Conservation (phyloP, 2,888 invertebrate species). For the Euplagia quadripunctaria region DNA sequence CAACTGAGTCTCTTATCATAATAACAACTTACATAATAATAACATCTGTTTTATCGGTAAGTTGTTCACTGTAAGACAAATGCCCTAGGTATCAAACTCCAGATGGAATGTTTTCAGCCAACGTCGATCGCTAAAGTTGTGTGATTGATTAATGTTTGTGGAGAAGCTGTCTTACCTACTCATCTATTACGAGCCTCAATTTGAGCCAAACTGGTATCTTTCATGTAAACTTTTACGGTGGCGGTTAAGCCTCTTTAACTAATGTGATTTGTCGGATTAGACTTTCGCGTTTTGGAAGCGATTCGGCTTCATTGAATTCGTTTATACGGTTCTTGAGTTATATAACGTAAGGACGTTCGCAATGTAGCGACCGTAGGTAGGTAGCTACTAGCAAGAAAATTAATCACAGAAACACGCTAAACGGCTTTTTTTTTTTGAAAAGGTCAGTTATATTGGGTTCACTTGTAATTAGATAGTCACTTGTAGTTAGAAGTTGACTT, state of each 20-base stretch:
- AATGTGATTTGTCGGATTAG: conserved; percentile 6
- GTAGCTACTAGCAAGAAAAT: not conserved
- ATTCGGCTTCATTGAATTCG: not conserved
- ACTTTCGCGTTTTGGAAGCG: conserved; percentile 9
- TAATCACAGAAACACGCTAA: no score
- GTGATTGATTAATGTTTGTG: conserved; percentile 46
- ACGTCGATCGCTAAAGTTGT: conserved; percentile 32
- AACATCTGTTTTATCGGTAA: not conserved
- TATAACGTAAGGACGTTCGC: not conserved
- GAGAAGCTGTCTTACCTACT: conserved; percentile 19
- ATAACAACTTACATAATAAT: not conserved
- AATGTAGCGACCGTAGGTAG: not conserved
- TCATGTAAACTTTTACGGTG: conserved; percentile 18
- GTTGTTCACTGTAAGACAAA: not conserved
- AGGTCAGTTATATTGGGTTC: no score
- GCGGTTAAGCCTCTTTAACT: conserved; percentile 1
- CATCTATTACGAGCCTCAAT: conserved; percentile 14
- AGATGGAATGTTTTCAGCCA: conserved; percentile 31
- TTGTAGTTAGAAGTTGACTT: no score
- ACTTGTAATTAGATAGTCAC: no score
- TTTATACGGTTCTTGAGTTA: not conserved
- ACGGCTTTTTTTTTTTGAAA: no score
- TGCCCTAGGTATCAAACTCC: conserved; percentile 24
- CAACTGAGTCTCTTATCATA: not conserved
- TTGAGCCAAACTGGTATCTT: conserved; percentile 12